Conservation (phyloP, 2,797 vertebrate genomes). For the Catostomus latipinnis region DNA sequence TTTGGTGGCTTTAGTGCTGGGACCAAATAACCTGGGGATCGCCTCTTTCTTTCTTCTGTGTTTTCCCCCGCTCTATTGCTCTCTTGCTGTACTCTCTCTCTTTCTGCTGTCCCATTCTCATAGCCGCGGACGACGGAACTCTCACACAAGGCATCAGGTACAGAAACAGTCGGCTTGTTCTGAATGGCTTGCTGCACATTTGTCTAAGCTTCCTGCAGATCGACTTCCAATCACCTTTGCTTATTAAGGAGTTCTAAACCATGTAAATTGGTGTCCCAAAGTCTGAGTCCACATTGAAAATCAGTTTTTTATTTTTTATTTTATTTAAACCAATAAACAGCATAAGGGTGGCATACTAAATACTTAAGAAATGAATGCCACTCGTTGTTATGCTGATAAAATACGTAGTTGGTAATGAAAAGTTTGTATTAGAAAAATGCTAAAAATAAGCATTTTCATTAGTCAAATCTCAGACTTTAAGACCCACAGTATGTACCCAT, state of each 20-base stretch:
- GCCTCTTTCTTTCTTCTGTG: constrained; percentile 68
- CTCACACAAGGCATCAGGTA: constrained; percentile 98
- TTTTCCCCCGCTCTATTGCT: constrained; percentile 75
- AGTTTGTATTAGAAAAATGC: too few relatives aligned
- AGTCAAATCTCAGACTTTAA: too few relatives aligned
- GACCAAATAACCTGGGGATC: constrained; percentile 67
- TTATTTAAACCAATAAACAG: neutral
- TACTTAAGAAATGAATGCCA: too few relatives aligned
- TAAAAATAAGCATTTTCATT: too few relatives aligned
- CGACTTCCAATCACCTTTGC: constrained; percentile 51
- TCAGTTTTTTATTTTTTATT: neutral
- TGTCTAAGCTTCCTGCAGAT: constrained; percentile 51
- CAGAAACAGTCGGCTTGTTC: constrained; percentile 62
- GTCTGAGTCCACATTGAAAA: constrained; percentile 2
- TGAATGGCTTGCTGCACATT: constrained; percentile 52
- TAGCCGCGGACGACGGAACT: constrained; percentile 99
- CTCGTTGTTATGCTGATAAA: too few relatives aligned
- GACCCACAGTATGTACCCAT: neutral
- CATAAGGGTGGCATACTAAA: too few relatives aligned
- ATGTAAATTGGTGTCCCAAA: neutral
- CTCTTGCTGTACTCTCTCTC: constrained; percentile 76
- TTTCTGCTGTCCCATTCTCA: constrained; percentile 72
- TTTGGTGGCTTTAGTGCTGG: constrained; percentile 56
- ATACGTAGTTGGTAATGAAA: too few relatives aligned
- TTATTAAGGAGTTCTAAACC: constrained; percentile 13